Conservation (phyloP, 2,888 invertebrate species). For the Spodoptera exigua region DNA sequence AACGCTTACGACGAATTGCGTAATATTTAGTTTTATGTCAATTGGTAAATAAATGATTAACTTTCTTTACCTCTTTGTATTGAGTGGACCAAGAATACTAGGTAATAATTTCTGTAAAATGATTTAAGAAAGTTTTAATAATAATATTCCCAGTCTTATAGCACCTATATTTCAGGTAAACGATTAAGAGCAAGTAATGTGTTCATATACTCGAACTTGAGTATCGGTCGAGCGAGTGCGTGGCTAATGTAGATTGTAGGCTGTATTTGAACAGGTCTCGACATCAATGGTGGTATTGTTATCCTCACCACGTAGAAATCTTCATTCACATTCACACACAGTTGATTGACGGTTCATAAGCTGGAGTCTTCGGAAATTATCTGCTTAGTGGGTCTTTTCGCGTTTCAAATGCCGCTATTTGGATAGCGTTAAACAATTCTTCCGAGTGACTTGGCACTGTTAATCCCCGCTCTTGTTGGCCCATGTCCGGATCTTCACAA, state of each 20-base stretch:
- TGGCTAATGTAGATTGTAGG: slow-evolving; percentile 43
- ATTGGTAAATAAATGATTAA: too few relatives aligned
- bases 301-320: slow-evolving; percentile 61
- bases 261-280: slow-evolving; percentile 56
- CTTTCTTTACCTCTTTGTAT: too few relatives aligned
- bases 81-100: too few relatives aligned
- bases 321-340: slow-evolving; percentile 73
- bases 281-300: slow-evolving; percentile 67
- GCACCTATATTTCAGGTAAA: slow-evolving; percentile 33
- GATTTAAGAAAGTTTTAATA: too few relatives aligned
- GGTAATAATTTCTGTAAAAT: too few relatives aligned
- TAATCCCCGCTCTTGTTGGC: slow-evolving; percentile 80
- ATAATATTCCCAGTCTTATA: too few relatives aligned
- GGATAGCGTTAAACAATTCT: slow-evolving; percentile 88
- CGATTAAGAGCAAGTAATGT: slow-evolving; percentile 32
- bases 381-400: slow-evolving; percentile 86
- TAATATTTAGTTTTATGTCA: too few relatives aligned
- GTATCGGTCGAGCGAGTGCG: slow-evolving; percentile 54
- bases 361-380: slow-evolving; percentile 82
- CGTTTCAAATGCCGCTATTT: slow-evolving; percentile 82
- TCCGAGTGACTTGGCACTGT: slow-evolving; percentile 82
- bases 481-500: slow-evolving; percentile 72
- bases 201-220: slow-evolving; percentile 37
- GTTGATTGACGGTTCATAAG: slow-evolving; percentile 83
- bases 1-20: too few relatives aligned